phyloP scores from a whole-genome alignment of 2,888 invertebrate genomes.

The Fabriciana adippe region DNA sequence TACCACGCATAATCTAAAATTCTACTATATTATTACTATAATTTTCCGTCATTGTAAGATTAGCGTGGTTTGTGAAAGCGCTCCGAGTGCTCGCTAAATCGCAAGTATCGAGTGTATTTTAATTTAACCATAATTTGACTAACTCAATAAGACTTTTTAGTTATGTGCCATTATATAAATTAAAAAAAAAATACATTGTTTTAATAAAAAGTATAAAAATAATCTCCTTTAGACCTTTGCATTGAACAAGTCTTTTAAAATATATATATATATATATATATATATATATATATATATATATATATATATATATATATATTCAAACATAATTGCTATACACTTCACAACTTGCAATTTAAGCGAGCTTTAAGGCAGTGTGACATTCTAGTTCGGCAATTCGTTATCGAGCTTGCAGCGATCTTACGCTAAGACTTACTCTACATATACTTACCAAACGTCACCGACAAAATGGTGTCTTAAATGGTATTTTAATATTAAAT shows the following conservation, averaged over 20 bases:
- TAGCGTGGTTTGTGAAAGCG: constrained; percentile 20
- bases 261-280: too few relatives aligned
- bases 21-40: constrained; percentile 7
- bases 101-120: background rate
- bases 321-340: too few relatives aligned
- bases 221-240: too few relatives aligned
- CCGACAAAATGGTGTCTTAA: constrained; percentile 33
- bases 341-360: constrained; percentile 20
- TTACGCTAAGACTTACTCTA: constrained; percentile 14
- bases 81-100: constrained; percentile 11
- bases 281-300: too few relatives aligned
- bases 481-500: constrained; percentile 31
- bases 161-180: too few relatives aligned
- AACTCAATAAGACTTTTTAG: too few relatives aligned
- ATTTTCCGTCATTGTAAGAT: background rate
- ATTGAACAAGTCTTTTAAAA: too few relatives aligned
- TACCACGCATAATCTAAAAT: constrained; percentile 15
- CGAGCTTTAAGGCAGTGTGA: constrained; percentile 30
- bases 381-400: constrained; percentile 9
- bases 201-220: too few relatives aligned
- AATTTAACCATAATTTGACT: background rate
- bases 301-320: too few relatives aligned
- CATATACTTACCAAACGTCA: constrained; percentile 23
- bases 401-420: constrained; percentile 51
- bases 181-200: too few relatives aligned